Conservation (phyloP, 2,113 vertebrate genomes). For the Nesoenas mayeri region DNA sequence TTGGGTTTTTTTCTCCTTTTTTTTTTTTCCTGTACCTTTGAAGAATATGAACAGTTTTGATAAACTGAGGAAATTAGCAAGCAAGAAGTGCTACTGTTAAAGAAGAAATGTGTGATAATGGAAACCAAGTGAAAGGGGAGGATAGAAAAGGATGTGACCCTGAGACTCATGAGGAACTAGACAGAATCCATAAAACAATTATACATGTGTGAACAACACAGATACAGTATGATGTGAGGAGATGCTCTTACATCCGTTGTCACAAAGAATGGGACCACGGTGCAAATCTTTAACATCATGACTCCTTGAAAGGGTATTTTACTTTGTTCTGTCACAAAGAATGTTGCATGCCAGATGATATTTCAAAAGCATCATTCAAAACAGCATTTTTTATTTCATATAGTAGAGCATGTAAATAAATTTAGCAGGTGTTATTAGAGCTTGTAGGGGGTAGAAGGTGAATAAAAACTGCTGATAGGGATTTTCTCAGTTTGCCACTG, state of each 20-base stretch:
- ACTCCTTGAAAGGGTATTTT: neutral
- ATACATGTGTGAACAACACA: neutral
- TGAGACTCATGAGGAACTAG: neutral
- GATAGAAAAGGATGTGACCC: neutral
- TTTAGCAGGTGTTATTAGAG: slow-evolving; percentile 46
- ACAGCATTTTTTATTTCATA: neutral
- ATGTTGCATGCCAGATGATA: neutral
- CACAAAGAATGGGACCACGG: neutral
- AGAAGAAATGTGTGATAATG: neutral
- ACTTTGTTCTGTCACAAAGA: neutral
- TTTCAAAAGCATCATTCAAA: slow-evolving; percentile 10
- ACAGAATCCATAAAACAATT: neutral
- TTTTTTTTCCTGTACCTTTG: neutral
- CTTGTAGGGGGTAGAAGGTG: neutral
- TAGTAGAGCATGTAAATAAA: neutral
- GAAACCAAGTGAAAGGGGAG: neutral
- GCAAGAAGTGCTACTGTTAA: neutral
- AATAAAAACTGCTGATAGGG: slow-evolving; percentile 32
- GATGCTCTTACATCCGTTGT: neutral
- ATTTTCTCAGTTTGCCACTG: slow-evolving; percentile 1
- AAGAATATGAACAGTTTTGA: neutral
- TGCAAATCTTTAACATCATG: neutral
- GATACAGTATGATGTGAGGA: neutral
- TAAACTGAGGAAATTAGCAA: neutral
- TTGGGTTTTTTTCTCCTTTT: fast-evolving